Conservation (phyloP, 2,888 invertebrate species). For the Orchestes rusci region DNA sequence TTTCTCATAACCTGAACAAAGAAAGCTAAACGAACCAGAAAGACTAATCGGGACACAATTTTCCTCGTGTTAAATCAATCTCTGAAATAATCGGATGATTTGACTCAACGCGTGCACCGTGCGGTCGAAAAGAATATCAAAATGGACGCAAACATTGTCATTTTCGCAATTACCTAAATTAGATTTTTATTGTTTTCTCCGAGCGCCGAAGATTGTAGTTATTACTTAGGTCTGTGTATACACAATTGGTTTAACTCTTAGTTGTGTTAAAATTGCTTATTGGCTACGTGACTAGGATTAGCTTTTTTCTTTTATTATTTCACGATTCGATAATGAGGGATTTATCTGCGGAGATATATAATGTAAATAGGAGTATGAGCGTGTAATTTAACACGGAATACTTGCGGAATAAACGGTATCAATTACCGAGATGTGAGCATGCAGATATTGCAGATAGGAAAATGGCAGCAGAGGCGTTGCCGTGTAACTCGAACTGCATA, state of each 20-base stretch:
- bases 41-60: conserved; percentile 17
- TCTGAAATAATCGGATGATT: conserved; percentile 11
- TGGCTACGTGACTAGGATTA: conserved; percentile 18
- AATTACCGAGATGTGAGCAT: too few species aligned
- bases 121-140: conserved; percentile 11
- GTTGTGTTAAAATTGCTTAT: conserved; percentile 25
- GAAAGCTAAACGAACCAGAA: conserved; percentile 2
- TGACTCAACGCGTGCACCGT: conserved; percentile 15
- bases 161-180: conserved; percentile 20
- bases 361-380: too few species aligned
- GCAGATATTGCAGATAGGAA: too few species aligned
- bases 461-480: too few species aligned
- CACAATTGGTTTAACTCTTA: conserved; percentile 32
- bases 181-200: conserved; percentile 15
- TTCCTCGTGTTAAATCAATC: conserved; percentile 22
- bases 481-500: too few species aligned
- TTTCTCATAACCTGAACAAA: conserved; percentile 4
- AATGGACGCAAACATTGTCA: conserved; percentile 16
- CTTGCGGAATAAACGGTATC: too few species aligned
- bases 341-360: too few species aligned
- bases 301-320: conserved; percentile 5
- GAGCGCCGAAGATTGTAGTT: conserved; percentile 15
- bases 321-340: too few species aligned
- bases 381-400: too few species aligned
- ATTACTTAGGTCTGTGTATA: conserved; percentile 32